These are phyloP conservation scores for Synergus gifuensis DNA, from an alignment of 2,888 invertebrate genomes.

Conservation along the genomic window DNA sequence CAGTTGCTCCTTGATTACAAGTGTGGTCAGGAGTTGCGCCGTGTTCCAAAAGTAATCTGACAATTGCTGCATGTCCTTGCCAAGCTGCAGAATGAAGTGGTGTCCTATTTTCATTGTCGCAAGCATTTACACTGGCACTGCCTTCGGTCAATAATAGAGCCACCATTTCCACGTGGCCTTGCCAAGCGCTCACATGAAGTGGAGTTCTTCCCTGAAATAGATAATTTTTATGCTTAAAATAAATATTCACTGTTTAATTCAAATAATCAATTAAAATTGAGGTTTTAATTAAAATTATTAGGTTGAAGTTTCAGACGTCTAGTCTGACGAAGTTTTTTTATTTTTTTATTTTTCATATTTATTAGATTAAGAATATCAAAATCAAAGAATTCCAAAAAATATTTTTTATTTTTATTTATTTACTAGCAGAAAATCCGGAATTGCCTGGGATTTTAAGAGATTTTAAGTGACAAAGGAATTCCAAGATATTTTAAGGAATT, in stretches of 20 bases:
- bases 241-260: not conserved
- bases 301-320: too few species aligned
- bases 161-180: constrained; percentile 96
- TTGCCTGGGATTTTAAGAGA: too few species aligned
- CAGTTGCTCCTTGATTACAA: constrained; percentile 97
- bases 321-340: too few species aligned
- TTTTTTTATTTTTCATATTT: too few species aligned
- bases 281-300: not conserved
- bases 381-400: too few species aligned
- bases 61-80: constrained; percentile 94
- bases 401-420: too few species aligned
- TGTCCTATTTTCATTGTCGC: constrained; percentile 92
- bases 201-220: constrained; percentile 87
- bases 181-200: constrained; percentile 94
- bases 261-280: not conserved
- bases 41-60: constrained; percentile 87
- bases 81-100: constrained; percentile 97
- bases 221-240: not conserved
- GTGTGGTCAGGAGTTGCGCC: constrained; percentile 93
- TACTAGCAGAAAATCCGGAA: too few species aligned
- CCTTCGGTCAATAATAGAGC: constrained; percentile 89
- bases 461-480: too few species aligned
- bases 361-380: too few species aligned
- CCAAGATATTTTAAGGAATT: too few species aligned
- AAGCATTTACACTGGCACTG: constrained; percentile 92